Base-by-base conservation (phyloP, 2,113 vertebrate species). In the Rostratula benghalensis region DNA sequence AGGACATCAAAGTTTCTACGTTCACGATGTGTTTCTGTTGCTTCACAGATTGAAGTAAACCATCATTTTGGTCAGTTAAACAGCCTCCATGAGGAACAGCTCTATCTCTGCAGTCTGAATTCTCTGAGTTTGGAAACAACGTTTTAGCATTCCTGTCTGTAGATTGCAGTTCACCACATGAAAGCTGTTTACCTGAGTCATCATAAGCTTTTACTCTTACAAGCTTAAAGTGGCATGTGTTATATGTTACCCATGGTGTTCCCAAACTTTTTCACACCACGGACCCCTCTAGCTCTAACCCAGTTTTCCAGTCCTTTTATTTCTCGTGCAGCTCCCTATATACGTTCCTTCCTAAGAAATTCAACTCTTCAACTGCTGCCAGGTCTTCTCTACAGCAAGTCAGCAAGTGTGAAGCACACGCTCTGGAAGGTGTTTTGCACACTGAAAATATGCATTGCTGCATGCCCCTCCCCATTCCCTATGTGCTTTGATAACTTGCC, bases 1-100 rank as follows among this genome's bases (percentile, higher is more conserved):
- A 27, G 20, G 14, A 59, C 12, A 41, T 53, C 11, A 15, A 24
- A 41, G 20, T 57, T 64, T 13, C 39, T 39, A 3, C 0, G 0
- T 13, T 31, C 46, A 33, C 7, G 9, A 17, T 16, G 13, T 16
- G 28, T 20, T 65, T 23, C 20, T 83, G 33, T 14, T 19, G 24
- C 45, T 78, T 71, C 43, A 31, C 24, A 59, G 28, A 8, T 20
- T 27, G 21, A 65, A 46, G n/a, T 25, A 59, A 65, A 77, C 60
- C 0, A 1, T 17, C 45, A 20, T 22, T 59, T 43, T 39, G 31
- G 35, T 51, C 50, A 56, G 28, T 30, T 43, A 82, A 87, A 69
- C 30, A 56, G 41, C 41, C 67, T 75, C 53, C 46, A 41, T 6
- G 10, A 74, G 17, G 39, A 80, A 67, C 9, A 33, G 59, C 30